A percentile compares a stretch with the other conserved stretches of the same genome.
These are phyloP conservation scores for Agriopis leucophaearia DNA, from an alignment of 2,888 invertebrate species.

Conservation along the genomic window DNA sequence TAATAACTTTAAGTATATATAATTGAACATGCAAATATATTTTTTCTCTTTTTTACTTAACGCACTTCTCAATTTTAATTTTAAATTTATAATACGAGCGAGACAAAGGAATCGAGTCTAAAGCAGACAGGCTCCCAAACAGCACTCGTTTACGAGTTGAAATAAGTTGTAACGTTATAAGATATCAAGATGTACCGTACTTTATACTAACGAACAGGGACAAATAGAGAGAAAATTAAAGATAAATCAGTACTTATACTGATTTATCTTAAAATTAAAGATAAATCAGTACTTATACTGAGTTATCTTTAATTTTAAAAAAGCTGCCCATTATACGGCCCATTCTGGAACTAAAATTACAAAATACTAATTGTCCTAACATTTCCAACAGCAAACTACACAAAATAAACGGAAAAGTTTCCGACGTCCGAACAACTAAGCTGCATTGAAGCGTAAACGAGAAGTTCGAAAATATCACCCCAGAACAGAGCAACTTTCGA, in stretches of 20 bases:
- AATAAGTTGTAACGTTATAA: too few relatives aligned
- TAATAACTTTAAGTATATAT: too few relatives aligned
- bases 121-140: too few relatives aligned
- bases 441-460: conserved; percentile 55
- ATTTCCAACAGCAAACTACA: conserved; percentile 31
- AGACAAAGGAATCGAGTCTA: too few relatives aligned
- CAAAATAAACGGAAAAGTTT: conserved; percentile 36
- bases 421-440: conserved; percentile 55
- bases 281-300: background rate
- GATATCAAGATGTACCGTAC: too few relatives aligned
- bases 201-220: too few relatives aligned
- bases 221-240: background rate
- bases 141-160: too few relatives aligned
- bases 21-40: too few relatives aligned
- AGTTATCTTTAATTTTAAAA: conserved; percentile 1
- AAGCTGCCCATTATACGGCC: background rate
- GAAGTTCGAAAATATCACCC: conserved; percentile 58
- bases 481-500: conserved; percentile 62
- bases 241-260: background rate
- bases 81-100: too few relatives aligned
- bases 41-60: too few relatives aligned
- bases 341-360: conserved; percentile 12
- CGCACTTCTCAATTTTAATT: too few relatives aligned
- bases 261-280: background rate
- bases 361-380: conserved; percentile 28